These are phyloP conservation scores for Ormyrus thymus DNA, from an alignment of 2,888 invertebrate genomes.

Conservation along the genomic window DNA sequence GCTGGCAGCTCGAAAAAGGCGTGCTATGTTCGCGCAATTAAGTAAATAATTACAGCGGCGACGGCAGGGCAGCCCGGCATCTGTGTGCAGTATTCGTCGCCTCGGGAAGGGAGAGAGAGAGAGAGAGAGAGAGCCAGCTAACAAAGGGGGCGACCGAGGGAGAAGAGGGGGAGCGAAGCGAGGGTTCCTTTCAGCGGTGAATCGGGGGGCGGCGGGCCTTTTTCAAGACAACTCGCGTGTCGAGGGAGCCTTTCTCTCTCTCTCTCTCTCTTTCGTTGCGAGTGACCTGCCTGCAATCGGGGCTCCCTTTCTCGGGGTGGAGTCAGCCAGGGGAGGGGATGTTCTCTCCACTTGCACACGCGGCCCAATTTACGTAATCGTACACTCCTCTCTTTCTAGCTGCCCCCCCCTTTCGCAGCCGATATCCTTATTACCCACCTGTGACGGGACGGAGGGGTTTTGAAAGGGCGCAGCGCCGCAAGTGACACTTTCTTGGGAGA, in stretches of 20 bases:
- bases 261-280: slow-evolving; percentile 14
- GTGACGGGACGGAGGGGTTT: slow-evolving; percentile 6
- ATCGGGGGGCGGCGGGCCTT: slow-evolving; percentile 23
- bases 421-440: slow-evolving; percentile 44
- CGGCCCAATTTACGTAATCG: slow-evolving; percentile 56
- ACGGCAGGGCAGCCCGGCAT: neutral
- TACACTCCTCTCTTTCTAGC: slow-evolving; percentile 39
- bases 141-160: neutral
- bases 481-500: slow-evolving; percentile 35
- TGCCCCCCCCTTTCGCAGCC: slow-evolving; percentile 14
- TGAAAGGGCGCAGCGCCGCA: slow-evolving; percentile 47
- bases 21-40: no score
- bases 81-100: neutral
- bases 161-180: neutral
- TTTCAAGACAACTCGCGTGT: slow-evolving; percentile 29
- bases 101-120: neutral
- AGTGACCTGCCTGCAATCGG: no score
- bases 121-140: neutral
- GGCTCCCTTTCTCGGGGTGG: slow-evolving; percentile 41
- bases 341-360: slow-evolving; percentile 44
- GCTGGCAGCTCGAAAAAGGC: no score
- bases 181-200: slow-evolving; percentile 18
- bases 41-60: no score
- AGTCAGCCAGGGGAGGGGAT: slow-evolving; percentile 53
- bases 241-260: slow-evolving; percentile 20